These are phyloP conservation scores for Glomeris maerens DNA, from an alignment of 1,140 invertebrate species.

Conservation along the genomic window DNA sequence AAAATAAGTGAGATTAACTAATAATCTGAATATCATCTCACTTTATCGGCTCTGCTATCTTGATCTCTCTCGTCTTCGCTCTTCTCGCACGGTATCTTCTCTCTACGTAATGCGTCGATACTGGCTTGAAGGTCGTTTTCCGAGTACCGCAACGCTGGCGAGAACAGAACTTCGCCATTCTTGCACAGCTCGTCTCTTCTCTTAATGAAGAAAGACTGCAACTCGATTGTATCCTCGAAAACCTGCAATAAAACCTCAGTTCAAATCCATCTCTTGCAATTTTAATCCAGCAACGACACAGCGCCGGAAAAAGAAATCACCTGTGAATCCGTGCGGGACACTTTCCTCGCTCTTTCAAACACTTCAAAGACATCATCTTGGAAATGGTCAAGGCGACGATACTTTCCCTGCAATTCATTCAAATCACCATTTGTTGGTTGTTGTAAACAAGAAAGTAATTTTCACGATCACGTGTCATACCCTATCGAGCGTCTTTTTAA, in stretches of 20 bases:
- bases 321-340: constrained; percentile 74
- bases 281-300: neutral
- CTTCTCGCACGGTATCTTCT: constrained; percentile 30
- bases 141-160: constrained; percentile 70
- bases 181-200: constrained; percentile 39
- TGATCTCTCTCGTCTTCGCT: constrained; percentile 27
- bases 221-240: constrained; percentile 86
- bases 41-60: constrained; percentile 16
- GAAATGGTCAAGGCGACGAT: constrained; percentile 82
- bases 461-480: constrained; percentile 18
- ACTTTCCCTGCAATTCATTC: constrained; percentile 47
- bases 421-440: neutral
- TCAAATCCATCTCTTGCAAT: neutral
- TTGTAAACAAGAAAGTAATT: neutral
- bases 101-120: constrained; percentile 27
- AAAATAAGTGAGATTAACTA: neutral
- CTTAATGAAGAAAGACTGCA: constrained; percentile 82
- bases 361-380: constrained; percentile 94
- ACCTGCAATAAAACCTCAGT: constrained; percentile 40
- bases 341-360: constrained; percentile 69
- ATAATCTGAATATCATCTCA: neutral
- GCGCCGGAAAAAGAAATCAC: constrained; percentile 16
- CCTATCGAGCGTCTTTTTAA: constrained; percentile 38
- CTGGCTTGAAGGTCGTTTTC: constrained; percentile 48
- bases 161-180: constrained; percentile 62